Conservation (phyloP, 2,113 vertebrate species). For the Tympanuchus pallidicinctus region DNA sequence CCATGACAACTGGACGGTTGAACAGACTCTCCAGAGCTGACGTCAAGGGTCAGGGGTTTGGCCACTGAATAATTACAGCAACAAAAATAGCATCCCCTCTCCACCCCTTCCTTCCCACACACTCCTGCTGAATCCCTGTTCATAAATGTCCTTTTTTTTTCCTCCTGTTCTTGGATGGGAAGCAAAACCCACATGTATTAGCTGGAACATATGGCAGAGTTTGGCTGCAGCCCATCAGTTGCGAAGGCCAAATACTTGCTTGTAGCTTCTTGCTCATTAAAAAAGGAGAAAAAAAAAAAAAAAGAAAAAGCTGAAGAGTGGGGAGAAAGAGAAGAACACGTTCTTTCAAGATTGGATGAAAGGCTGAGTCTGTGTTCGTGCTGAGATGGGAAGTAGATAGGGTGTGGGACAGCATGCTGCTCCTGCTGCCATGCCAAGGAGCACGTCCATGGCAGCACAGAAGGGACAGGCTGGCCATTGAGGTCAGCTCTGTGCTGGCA, state of each 20-base stretch:
- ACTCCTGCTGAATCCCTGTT: slow-evolving; percentile 36
- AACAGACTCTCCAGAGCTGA: slow-evolving; percentile 42
- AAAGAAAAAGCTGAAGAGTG: too few relatives aligned
- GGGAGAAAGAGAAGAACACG: background rate
- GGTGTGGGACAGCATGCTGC: rapidly evolving
- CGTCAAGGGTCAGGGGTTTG: slow-evolving; percentile 51
- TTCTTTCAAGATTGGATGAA: slow-evolving; percentile 47
- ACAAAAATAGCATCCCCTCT: slow-evolving; percentile 38
- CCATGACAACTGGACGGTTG: slow-evolving; percentile 48
- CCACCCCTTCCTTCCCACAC: slow-evolving; percentile 54
- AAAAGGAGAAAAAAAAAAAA: background rate
- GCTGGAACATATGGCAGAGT: slow-evolving; percentile 49
- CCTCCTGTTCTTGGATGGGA: slow-evolving; percentile 27
- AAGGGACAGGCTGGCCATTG: background rate
- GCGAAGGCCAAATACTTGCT: slow-evolving; percentile 35
- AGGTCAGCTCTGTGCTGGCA: background rate
- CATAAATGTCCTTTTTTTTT: slow-evolving; percentile 45
- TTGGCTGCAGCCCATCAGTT: slow-evolving; percentile 27
- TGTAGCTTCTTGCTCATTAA: slow-evolving; percentile 15
- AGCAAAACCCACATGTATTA: slow-evolving; percentile 53
- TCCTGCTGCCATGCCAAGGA: rapidly evolving
- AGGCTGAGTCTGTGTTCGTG: background rate
- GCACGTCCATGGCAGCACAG: rapidly evolving
- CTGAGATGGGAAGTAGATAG: background rate
- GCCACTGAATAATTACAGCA: slow-evolving; percentile 55